phyloP scores from a whole-genome alignment of 2,888 invertebrate genomes.

The Sarcophaga variegata region DNA sequence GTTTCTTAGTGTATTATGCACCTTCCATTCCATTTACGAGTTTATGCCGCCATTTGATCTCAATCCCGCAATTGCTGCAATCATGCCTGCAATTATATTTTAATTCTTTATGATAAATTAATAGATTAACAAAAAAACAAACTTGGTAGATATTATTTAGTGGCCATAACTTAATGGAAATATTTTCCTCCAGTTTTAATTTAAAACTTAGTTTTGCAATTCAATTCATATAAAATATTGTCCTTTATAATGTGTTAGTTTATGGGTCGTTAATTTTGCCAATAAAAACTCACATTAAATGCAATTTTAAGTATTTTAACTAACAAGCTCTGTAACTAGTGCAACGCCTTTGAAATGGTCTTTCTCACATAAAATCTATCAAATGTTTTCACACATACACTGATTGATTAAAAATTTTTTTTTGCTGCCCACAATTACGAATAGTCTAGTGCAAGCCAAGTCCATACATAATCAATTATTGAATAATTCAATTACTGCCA shows the following conservation, averaged over 20 bases:
- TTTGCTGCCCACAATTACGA: slow-evolving; percentile 32
- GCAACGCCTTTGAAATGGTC: slow-evolving; percentile 2
- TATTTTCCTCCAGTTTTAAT: no score
- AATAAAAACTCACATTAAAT: slow-evolving; percentile 15
- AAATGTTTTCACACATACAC: slow-evolving; percentile 29
- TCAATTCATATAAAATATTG: not conserved
- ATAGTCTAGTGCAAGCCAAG: not conserved
- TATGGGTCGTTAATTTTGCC: not conserved
- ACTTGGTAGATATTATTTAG: no score
- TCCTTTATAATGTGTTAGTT: not conserved
- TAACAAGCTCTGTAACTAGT: slow-evolving; percentile 30
- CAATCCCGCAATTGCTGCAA: no score
- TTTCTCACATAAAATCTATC: slow-evolving; percentile 37
- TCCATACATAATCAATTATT: slow-evolving; percentile 63
- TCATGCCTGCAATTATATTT: no score
- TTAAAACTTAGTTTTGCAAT: not conserved
- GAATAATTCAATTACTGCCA: slow-evolving; percentile 67
- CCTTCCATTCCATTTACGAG: no score
- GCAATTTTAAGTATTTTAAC: slow-evolving; percentile 21
- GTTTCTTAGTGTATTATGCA: no score
- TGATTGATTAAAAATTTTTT: slow-evolving; percentile 30
- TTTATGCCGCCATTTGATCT: no score
- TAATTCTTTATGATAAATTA: no score
- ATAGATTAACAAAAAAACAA: no score
- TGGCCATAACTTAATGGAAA: no score